Base-by-base conservation (phyloP, 1,140 invertebrate genomes). In the Bombus vancouverensis region DNA sequence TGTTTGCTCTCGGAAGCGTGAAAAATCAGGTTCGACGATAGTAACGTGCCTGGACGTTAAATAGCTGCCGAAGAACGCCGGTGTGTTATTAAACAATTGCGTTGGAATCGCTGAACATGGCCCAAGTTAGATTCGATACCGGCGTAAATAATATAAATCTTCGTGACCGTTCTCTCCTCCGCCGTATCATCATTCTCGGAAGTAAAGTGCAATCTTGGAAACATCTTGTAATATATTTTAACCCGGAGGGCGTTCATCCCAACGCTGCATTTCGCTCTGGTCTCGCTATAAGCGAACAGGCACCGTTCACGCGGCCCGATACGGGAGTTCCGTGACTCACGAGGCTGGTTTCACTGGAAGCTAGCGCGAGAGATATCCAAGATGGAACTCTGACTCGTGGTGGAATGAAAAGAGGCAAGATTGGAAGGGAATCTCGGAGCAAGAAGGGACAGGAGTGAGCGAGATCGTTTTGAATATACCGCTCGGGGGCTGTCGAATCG, bases 381-480 rank as follows among this genome's bases (percentile, higher is more conserved):
- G 83, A 81, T 81, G 78, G 83, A 73, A 66, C 59, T 73, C 34
- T 73, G 32, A 2, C 34, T 15, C 9, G 37, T 12, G 22, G 28
- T 18, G 32, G 39, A 22, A 8, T 22, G 18, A 22, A 53, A 53
- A 53, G 18, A 53, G 47, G 5, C 1, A 53, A 53, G 47, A 53
- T 53, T 32, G 70, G 42, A 62, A 44, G 18, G 22, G 25, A 72
- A 18, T 82, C 42, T 32, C 47, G 68, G 0, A 37, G 18, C 3
- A 42, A 18, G 47, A 53, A 53, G 47, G 66, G 39, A 70, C n/a
- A 32, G 32, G 42, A 13, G 65, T 0, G 62, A 59, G 28, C 4
- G n/a, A 37, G 75, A 84, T 71, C 75, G 83, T 81, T 85, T 80
- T 57, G 83, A 85, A 81, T 74, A 74, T 73, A 81, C 74, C 44